phyloP scores from a whole-genome alignment of 2,113 vertebrate species.

The Alligator mississippiensis region DNA sequence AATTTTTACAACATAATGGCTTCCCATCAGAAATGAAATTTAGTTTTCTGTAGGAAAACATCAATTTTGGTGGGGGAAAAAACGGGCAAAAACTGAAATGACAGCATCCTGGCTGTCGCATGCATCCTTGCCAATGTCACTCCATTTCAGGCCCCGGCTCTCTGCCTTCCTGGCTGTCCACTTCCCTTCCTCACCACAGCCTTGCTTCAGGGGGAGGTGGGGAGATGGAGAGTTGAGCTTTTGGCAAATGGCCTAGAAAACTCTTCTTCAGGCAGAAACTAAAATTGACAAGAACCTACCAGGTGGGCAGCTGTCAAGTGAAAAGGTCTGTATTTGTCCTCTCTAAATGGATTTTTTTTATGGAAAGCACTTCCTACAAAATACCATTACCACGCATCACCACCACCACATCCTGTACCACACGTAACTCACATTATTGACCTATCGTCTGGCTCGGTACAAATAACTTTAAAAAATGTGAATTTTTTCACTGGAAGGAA shows the following conservation, averaged over 20 bases:
- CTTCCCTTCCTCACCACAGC: fast-evolving
- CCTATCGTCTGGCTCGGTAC: slow-evolving; percentile 9
- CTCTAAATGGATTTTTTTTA: slow-evolving; percentile 33
- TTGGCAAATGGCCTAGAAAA: not conserved
- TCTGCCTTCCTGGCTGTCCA: not conserved
- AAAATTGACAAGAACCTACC: not conserved
- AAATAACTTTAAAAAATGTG: not conserved
- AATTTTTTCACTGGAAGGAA: not conserved
- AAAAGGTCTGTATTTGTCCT: not conserved
- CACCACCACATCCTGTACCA: no score
- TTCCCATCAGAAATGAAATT: slow-evolving; percentile 30
- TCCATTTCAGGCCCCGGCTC: not conserved
- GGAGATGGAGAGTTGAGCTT: not conserved
- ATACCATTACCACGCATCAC: not conserved
- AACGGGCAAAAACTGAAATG: not conserved
- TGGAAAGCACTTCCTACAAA: slow-evolving; percentile 34
- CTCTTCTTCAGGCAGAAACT: not conserved
- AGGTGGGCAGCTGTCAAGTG: not conserved
- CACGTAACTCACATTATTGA: not conserved
- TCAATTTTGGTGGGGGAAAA: not conserved
- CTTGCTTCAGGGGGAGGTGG: not conserved
- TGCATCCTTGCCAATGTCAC: fast-evolving
- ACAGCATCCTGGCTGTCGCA: not conserved
- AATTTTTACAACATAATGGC: slow-evolving; percentile 54
- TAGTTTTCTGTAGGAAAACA: not conserved